Conservation (phyloP, 2,113 vertebrate genomes). For the Gnathonemus echidnorhynchus region DNA sequence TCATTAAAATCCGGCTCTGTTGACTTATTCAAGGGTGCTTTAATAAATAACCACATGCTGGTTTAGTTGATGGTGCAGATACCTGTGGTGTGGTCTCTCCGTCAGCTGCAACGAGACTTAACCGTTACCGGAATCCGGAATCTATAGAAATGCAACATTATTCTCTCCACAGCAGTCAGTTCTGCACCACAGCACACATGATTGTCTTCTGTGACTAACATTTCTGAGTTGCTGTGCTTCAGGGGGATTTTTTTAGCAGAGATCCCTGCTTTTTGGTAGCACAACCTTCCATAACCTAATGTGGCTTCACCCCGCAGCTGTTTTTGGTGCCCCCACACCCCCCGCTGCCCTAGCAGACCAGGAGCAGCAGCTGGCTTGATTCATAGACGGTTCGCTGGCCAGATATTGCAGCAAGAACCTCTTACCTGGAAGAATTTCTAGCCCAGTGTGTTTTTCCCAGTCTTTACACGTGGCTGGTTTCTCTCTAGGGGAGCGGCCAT, state of each 20-base stretch:
- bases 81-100: background rate
- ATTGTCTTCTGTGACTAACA: background rate
- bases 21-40: constrained; percentile 11
- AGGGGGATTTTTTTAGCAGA: background rate
- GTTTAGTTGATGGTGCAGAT: background rate
- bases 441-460: background rate
- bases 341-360: background rate
- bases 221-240: background rate
- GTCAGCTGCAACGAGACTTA: background rate
- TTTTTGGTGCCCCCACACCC: background rate
- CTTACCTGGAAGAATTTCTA: background rate
- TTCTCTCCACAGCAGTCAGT: background rate
- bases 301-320: background rate
- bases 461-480: background rate
- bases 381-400: background rate
- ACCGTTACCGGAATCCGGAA: background rate
- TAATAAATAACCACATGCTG: background rate
- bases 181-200: background rate
- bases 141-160: too few species aligned
- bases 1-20: background rate
- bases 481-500: background rate
- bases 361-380: background rate
- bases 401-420: background rate
- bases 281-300: background rate
- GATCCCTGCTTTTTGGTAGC: background rate